Evolutionary conservation across 2,888 invertebrate species (phyloP).

Genomic region (Nudaria mundana): DNA sequence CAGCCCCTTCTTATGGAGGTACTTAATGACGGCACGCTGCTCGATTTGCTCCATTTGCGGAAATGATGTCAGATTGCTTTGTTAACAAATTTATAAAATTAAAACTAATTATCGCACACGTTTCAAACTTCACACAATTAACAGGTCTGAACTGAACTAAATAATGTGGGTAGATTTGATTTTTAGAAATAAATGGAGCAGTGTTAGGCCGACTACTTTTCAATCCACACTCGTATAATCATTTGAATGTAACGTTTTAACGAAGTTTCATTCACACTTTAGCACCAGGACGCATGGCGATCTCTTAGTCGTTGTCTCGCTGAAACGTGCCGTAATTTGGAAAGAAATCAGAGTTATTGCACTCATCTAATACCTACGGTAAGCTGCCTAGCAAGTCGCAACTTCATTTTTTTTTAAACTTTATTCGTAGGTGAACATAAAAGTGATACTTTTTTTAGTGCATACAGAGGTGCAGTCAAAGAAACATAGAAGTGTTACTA

Average conservation of each 20-base stretch:
- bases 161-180: no score
- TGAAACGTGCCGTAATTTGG: slow-evolving; percentile 47
- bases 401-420: background rate
- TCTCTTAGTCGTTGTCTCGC: slow-evolving; percentile 62
- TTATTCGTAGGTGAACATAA: background rate
- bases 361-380: slow-evolving; percentile 64
- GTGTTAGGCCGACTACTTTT: no score
- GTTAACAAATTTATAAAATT: no score
- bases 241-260: background rate
- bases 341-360: slow-evolving; percentile 58
- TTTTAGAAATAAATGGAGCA: no score
- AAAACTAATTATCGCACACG: no score
- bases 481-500: slow-evolving; percentile 45
- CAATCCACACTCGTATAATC: no score
- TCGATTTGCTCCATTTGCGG: no score
- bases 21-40: no score
- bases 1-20: no score
- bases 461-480: slow-evolving; percentile 46
- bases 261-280: slow-evolving; percentile 10
- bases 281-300: slow-evolving; percentile 64
- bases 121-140: no score
- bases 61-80: no score
- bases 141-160: no score
- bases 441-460: slow-evolving; percentile 47
- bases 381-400: slow-evolving; percentile 6